These are phyloP conservation scores for Silurus meridionalis DNA, from an alignment of 2,113 vertebrate genomes.

Conservation along the genomic window DNA sequence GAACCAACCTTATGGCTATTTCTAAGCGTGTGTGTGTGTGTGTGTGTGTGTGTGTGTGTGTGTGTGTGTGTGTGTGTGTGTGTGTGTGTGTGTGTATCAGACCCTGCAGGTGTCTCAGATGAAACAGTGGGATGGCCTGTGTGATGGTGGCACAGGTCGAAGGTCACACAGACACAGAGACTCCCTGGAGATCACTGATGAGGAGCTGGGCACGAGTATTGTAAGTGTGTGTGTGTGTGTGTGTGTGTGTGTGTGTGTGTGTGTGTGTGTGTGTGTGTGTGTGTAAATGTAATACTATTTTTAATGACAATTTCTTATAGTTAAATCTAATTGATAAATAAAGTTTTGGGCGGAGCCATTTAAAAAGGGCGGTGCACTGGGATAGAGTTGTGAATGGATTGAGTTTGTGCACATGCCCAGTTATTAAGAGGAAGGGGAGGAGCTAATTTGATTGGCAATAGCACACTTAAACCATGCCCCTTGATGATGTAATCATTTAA, in stretches of 20 bases:
- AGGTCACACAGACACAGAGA: conserved; percentile 67
- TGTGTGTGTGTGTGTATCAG: conserved; percentile 55
- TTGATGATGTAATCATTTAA: not conserved
- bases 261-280: not conserved
- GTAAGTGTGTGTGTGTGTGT: conserved; percentile 63
- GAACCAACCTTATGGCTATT: too few relatives aligned
- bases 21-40: too few relatives aligned
- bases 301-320: too few relatives aligned
- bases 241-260: not conserved
- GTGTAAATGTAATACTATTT: not conserved
- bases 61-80: not conserved
- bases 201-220: conserved; percentile 73
- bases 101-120: conserved; percentile 75
- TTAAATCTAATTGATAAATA: not conserved
- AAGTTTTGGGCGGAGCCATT: not conserved
- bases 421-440: not conserved
- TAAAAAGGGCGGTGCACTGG: not conserved
- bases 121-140: conserved; percentile 67
- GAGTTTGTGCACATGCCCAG: not conserved
- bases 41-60: not conserved
- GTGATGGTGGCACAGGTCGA: conserved; percentile 64
- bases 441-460: not conserved
- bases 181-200: conserved; percentile 73
- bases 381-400: not conserved
- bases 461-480: not conserved